Percentiles rank a stretch among this genome's conserved stretches.
Evolutionary conservation across 2,113 vertebrate species (phyloP).

Genomic region (Ciconia maguari): DNA sequence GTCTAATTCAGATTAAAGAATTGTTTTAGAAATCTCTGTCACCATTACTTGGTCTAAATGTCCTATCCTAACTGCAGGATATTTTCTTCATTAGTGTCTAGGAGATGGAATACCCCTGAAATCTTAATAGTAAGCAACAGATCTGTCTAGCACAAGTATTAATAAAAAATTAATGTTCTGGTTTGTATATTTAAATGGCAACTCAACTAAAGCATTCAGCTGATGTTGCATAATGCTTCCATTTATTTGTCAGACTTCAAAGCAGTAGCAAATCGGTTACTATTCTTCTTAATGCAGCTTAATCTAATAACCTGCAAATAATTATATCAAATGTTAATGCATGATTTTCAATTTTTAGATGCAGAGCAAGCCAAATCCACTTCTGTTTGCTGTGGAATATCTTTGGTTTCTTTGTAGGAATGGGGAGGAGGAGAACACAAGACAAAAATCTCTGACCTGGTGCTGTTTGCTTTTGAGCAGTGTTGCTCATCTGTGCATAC

Average conservation of each 20-base stretch:
- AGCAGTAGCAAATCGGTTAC: not conserved
- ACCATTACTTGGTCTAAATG: not conserved
- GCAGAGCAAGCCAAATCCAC: not conserved
- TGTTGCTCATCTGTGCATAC: not conserved
- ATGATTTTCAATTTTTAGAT: not conserved
- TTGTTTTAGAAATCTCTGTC: not conserved
- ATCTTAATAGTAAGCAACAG: not conserved
- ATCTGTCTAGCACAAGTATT: not conserved
- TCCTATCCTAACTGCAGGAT: not conserved
- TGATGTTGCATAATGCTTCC: not conserved
- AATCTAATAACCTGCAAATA: not conserved
- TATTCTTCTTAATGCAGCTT: not conserved
- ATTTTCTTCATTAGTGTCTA: not conserved
- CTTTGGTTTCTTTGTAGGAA: not conserved
- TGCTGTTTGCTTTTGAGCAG: not conserved
- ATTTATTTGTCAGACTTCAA: not conserved
- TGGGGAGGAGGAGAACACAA: not conserved
- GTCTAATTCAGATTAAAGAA: not conserved
- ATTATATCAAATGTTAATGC: not conserved
- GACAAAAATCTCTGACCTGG: rapidly evolving
- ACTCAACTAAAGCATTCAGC: not conserved
- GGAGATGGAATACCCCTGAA: not conserved
- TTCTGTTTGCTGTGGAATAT: not conserved
- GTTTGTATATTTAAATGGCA: not conserved
- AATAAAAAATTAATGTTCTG: not conserved